Base-by-base conservation (phyloP, 1,140 invertebrate species). In the Brachionus sp. region DNA sequence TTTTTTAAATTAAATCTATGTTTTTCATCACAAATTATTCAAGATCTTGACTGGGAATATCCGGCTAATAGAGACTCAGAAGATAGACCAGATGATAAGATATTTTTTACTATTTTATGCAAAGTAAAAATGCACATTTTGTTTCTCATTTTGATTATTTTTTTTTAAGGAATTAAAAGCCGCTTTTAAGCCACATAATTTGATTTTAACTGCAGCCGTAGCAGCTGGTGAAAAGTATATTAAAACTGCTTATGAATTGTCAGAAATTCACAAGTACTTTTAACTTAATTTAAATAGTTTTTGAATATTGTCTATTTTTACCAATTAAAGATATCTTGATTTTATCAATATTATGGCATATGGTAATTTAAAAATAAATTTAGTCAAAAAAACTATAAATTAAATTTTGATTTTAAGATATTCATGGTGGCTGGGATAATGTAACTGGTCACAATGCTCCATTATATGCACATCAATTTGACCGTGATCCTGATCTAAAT, bases 301-400 rank as follows among this genome's bases (percentile, higher is more conserved):
- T 93, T 94, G 86, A 75, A 50, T 16, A 39, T 16, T 2, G 9
- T 73, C 16, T 0, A 83, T 42, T 29, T 29, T 53, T 46, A 50
- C 7, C 46, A 39, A 33, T 85, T 92, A 92, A n/a, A 68, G 83
- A 86, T 92, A 96, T 88, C 88, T 98, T 82, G 96, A 98, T 89
- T 97, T 96, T 91, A 93, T 98, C 89, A 98, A 97, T 89, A 90
- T 98, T 29, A 90, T 90, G 90, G 85, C 97, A 93, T 92, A 97
- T 90, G 82, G 97, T 90, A 95, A 96, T 77, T 23, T 23, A 39
- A 33, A 16, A 16, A 42, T 12, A 23, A 75, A 42, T 16, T 19
- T 37, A 19, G 9, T n/a, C n/a, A n/a, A n/a, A 19, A 44, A 13
- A 12, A 46, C 3, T n/a, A 50, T 6, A 2, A 42, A 42, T 23